Evolutionary conservation across 23 tunicate genomes (phyloP).

Genomic region (Oikopleura dioica): DNA sequence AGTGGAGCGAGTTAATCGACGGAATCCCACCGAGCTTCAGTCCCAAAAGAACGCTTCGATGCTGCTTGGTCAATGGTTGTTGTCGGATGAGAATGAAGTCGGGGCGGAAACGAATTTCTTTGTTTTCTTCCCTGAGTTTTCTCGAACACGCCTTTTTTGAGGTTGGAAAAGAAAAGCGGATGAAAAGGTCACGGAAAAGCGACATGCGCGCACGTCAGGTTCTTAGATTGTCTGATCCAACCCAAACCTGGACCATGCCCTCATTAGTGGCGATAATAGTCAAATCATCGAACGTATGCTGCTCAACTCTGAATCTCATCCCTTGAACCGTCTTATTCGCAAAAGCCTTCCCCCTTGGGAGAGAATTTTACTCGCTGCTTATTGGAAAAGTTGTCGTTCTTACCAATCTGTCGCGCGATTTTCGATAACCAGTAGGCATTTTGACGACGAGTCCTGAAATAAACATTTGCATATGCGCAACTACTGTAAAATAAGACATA

Average conservation of each 20-base stretch:
- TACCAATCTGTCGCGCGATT: not conserved
- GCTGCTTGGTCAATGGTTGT: conserved; percentile 39
- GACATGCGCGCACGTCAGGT: no score
- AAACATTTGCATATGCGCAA: not conserved
- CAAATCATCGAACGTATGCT: not conserved
- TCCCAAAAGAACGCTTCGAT: conserved; percentile 37
- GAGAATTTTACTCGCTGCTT: not conserved
- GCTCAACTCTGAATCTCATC: not conserved
- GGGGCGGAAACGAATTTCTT: conserved; percentile 25
- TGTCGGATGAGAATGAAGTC: conserved; percentile 76
- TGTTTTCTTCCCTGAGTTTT: no score
- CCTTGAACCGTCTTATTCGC: no score
- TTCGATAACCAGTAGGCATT: not conserved
- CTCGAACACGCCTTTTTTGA: no score
- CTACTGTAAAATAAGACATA: not conserved
- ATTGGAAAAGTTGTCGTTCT: not conserved
- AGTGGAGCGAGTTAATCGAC: conserved; percentile 74
- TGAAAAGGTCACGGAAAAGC: no score
- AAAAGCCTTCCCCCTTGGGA: no score
- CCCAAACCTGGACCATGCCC: not conserved
- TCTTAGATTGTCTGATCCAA: not conserved
- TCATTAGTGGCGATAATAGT: not conserved
- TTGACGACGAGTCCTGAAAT: not conserved
- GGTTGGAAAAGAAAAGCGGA: no score
- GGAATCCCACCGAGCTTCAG: conserved; percentile 78